Percentiles rank a stretch among this genome's conserved stretches.
Evolutionary conservation across 2,888 invertebrate species (phyloP).

Genomic region (Polydrusus pterygomalis): DNA sequence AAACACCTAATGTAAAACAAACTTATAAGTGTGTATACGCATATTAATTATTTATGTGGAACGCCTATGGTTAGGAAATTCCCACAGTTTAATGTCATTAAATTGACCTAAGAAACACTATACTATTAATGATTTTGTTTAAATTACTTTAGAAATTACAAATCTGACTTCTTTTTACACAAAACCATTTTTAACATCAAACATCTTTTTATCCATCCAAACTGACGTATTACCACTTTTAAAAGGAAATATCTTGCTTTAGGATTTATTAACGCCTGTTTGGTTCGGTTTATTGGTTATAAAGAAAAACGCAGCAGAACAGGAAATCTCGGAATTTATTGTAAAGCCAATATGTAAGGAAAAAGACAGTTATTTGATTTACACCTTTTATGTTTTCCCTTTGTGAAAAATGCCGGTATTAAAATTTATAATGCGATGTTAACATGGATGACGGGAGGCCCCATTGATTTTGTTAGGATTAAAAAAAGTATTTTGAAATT

Average conservation of each 20-base stretch:
- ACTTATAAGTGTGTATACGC: too few species aligned
- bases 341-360: slow-evolving; percentile 17
- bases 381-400: slow-evolving; percentile 20
- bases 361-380: slow-evolving; percentile 24
- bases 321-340: slow-evolving; percentile 18
- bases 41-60: too few species aligned
- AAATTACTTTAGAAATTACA: too few species aligned
- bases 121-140: too few species aligned
- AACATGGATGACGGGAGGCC: neutral
- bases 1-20: too few species aligned
- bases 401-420: neutral
- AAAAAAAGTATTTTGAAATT: too few species aligned
- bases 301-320: slow-evolving; percentile 18
- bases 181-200: slow-evolving; percentile 6
- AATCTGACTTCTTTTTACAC: neutral
- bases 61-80: too few species aligned
- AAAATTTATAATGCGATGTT: neutral
- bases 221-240: slow-evolving; percentile 11
- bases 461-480: too few species aligned
- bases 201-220: neutral
- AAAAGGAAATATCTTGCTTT: slow-evolving; percentile 7
- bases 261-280: slow-evolving; percentile 19
- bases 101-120: too few species aligned
- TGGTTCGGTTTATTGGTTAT: slow-evolving; percentile 20
- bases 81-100: too few species aligned